These are phyloP conservation scores for Bombus pascuorum DNA, from an alignment of 1,140 invertebrate genomes.

Conservation along the genomic window DNA sequence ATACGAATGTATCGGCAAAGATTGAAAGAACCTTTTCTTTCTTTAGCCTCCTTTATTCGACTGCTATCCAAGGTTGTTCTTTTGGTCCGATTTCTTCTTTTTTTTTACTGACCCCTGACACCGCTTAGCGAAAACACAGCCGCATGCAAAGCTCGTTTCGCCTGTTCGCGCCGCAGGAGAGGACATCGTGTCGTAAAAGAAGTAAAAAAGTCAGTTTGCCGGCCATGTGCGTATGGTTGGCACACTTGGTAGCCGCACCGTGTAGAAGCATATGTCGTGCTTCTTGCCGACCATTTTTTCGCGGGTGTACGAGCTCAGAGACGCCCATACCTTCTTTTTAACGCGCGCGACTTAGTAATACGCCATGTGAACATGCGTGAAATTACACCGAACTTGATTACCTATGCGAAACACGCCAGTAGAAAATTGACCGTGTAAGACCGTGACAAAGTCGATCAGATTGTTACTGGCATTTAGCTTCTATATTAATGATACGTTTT, in stretches of 20 bases:
- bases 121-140: conserved; percentile 58
- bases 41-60: background rate
- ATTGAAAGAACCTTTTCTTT: no score
- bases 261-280: conserved; percentile 62
- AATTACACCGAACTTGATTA: conserved; percentile 50
- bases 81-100: conserved; percentile 41
- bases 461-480: background rate
- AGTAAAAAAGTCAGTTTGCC: conserved; percentile 57
- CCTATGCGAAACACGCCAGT: background rate
- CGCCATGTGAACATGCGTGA: conserved; percentile 36
- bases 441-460: conserved; percentile 27
- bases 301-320: conserved; percentile 27
- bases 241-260: conserved; percentile 59
- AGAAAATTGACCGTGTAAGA: conserved; percentile 30
- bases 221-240: conserved; percentile 69
- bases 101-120: conserved; percentile 33
- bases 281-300: conserved; percentile 67
- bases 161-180: conserved; percentile 62
- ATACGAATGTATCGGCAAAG: no score
- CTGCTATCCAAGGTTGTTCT: conserved; percentile 15
- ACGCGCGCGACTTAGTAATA: conserved; percentile 17
- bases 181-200: conserved; percentile 42
- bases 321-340: conserved; percentile 38
- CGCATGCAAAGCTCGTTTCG: conserved; percentile 65
- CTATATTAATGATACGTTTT: no score